Base-by-base conservation (phyloP, 2,113 vertebrate species). In the Brachypteracias leptosomus region DNA sequence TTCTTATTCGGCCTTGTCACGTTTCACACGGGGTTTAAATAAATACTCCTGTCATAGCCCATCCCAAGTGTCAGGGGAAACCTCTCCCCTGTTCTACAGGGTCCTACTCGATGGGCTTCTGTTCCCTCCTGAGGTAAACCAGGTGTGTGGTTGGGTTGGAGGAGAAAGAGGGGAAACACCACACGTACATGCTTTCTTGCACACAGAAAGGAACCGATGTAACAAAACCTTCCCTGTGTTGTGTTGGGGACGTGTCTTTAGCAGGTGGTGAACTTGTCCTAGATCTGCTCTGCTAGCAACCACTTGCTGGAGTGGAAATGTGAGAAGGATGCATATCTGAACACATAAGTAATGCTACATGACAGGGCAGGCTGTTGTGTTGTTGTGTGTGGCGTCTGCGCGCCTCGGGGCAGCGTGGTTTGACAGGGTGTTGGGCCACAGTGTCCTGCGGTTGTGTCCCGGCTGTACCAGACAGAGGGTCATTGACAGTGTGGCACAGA, bases 231-330 rank as follows among this genome's bases (percentile, higher is more conserved):
- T n/a, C 51, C 29, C 38, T 16, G 57, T 4, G 6, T 25, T 55
- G 42, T 59, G 2, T 11, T 54, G 11, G 36, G 76, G 83, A 93
- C 2, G 3, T 57, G 80, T 84, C 89, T 90, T 78, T 67, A 61
- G 96, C 93, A 93, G 95, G 94, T 93, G 93, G 49, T 68, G 90
- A 92, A 78, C 83, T 93, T 49, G 85, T 86, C 85, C 93, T 36
- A 33, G 80, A 73, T 40, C 40, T 0, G 1, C 65, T 96, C 40
- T 73, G 89, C 93, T 90, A 81, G 94, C 87, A 93, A 59, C 95
- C 89, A 95, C 94, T 96, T 97, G 93, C 96, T 82, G 90, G 92
- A 96, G 88, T 72, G 72, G 96, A 90, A 97, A 94, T 26, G 93
- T 62, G 86, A 95, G 96, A 92, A 92, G 95, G 95, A 95, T 89